Evolutionary conservation across 2,888 invertebrate species (phyloP), one percentile per base, ranked within the genome.

Genomic region (Drosophila parthenogenetica): DNA sequence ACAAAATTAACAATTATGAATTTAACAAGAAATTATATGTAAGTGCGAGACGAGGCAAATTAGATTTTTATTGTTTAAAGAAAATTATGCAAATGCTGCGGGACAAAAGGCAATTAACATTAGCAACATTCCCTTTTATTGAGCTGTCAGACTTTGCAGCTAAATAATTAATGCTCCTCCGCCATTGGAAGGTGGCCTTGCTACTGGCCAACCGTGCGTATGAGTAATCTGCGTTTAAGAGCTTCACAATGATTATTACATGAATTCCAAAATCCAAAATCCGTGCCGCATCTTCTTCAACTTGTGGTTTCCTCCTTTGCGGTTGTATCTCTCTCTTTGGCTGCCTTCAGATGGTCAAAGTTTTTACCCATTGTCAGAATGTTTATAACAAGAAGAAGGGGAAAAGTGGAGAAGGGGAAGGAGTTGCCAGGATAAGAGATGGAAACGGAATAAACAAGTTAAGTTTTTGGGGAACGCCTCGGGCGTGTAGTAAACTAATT

Each of bases 11-110:
- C 89, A 88, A 91, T 87, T 90, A 90, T 87, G 87, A 81, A 76
- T 81, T 80, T 90, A 91, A 91, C 90, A 91, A 91, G 91, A 91
- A 91, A 81, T 91, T 91, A 91, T 87, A 80, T 79, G 29, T 54
- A 76, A 71, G 60, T 50, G 72, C 73, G 48, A 66, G 55, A 62
- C 45, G 16, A 39, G 48, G 35, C 77, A 90, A 90, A 90, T 90
- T 89, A 90, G 83, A 90, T 89, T 91, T 89, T 91, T 90, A 91
- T 89, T 91, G 90, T 89, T 85, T 88, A 85, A 81, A 87, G 83
- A 79, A 88, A 90, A 91, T 90, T 90, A 90, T 90, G 90, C 89
- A 91, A 90, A 90, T 90, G 79, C 57, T 63, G 46, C 57, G 43
- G 55, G 53, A 83, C 74, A 77, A 84, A 55, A 69, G 79, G 73